These are phyloP conservation scores for Eupristina koningsbergeri DNA, from an alignment of 1,140 invertebrate genomes.

Conservation along the genomic window DNA sequence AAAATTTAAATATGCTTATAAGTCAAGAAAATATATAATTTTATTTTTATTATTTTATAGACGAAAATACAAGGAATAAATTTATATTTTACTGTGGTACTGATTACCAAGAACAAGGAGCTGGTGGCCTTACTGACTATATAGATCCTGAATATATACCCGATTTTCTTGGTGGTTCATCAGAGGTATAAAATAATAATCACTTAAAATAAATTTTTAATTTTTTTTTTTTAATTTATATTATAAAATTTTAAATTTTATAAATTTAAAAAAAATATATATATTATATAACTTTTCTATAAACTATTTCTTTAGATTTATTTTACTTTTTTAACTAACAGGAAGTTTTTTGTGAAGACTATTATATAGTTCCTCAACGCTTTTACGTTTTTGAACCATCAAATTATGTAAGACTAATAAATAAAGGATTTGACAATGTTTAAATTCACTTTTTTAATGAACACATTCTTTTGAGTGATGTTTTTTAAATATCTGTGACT, in stretches of 20 bases:
- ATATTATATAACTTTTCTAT: constrained; percentile 24
- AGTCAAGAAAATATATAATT: not conserved
- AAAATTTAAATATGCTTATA: not conserved
- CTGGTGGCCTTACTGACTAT: constrained; percentile 88
- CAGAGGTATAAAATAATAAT: constrained; percentile 78
- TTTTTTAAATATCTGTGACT: constrained; percentile 34
- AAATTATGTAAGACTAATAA: constrained; percentile 66
- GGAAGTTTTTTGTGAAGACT: constrained; percentile 68
- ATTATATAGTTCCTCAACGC: constrained; percentile 69
- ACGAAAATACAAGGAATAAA: constrained; percentile 95
- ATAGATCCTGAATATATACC: constrained; percentile 90
- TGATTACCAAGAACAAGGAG: constrained; percentile 82
- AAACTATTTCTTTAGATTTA: constrained; percentile 50
- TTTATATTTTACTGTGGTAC: constrained; percentile 94
- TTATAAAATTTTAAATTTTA: not conserved
- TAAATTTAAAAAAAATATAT: constrained; percentile 9
- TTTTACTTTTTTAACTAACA: constrained; percentile 63
- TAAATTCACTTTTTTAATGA: constrained; percentile 30
- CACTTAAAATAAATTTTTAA: not conserved
- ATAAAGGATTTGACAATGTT: constrained; percentile 13
- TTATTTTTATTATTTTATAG: constrained; percentile 71
- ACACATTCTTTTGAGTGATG: constrained; percentile 36
- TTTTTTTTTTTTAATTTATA: not conserved
- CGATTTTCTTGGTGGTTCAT: constrained; percentile 92
- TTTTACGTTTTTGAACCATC: constrained; percentile 71